Evolutionary conservation across 2,113 vertebrate genomes (phyloP).

Genomic region (Morone chrysops): DNA sequence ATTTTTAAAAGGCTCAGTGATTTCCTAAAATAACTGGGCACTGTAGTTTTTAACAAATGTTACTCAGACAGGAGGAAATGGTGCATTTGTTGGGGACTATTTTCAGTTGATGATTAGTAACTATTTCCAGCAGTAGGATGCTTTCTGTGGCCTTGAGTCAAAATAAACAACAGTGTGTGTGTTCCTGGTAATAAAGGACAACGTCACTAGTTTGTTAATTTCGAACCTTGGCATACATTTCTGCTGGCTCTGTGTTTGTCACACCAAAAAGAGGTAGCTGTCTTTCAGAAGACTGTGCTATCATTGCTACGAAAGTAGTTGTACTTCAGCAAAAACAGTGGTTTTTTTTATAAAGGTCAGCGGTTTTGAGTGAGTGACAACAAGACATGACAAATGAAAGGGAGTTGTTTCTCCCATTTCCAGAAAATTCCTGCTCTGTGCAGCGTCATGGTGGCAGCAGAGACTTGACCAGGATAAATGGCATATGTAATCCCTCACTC

Average conservation of each 20-base stretch:
- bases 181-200: no score
- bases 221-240: background rate
- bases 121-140: background rate
- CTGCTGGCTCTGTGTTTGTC: no score
- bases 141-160: background rate
- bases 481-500: background rate
- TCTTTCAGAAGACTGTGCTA: background rate
- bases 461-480: background rate
- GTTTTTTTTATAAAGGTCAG: background rate
- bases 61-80: no score
- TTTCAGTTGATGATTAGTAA: no score
- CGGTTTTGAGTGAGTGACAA: background rate
- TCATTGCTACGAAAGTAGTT: background rate
- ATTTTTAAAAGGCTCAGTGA: no score
- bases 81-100: background rate
- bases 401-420: background rate
- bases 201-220: no score
- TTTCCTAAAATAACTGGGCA: no score
- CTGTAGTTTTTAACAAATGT: no score
- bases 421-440: background rate
- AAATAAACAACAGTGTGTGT: no score
- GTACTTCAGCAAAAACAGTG: background rate
- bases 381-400: background rate
- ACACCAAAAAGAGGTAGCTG: background rate
- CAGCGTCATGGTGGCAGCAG: background rate